Base-by-base conservation (phyloP, 2,797 vertebrate genomes). In the Anguilla marmorata region DNA sequence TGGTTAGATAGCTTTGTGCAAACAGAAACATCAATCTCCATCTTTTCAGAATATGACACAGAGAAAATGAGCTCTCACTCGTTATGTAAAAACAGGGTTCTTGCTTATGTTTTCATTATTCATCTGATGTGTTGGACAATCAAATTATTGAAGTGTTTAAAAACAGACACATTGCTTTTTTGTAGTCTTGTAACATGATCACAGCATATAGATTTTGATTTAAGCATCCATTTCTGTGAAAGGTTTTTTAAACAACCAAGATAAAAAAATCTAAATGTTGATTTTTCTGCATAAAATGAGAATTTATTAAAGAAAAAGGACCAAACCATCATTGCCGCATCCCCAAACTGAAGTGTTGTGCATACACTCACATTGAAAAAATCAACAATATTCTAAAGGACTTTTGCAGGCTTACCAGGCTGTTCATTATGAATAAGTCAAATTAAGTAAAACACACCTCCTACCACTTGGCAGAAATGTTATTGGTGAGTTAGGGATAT, bases 61-160 rank as follows among this genome's bases (percentile, higher is more conserved):
- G 50, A 33, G 9, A 16, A 52, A 63, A 41, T 79, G 9, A 88
- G 82, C 80, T 89, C 37, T 54, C 85, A 82, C 85, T 92, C 91
- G 63, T 90, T 89, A 48, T 76, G 58, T 60, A 19, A 60, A 19
- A 92, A 92, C 89, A 85, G 80, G 58, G 48, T 41, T 27, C 24
- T 69, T 69, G 24, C 24, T 72, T 33, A 12, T 72, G 8, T 12
- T 72, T 72, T 72, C n/a, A 72, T 72, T 12, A 72, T 72, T 7
- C 69, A 30, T 72, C 9, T 30, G 7, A 72, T 72, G 9, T 30
- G 27, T 33, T 11, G 69, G 27, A 72, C n/a, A n/a, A 27, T 27
- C 69, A 72, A 72, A 30, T 72, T 2, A 27, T 7, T 8, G 27
- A 72, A 72, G 66, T 69, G 63, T 27, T n/a, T 21, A 16, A 60